Evolutionary conservation across 2,113 vertebrate species (phyloP).

Genomic region (Anser cygnoides): DNA sequence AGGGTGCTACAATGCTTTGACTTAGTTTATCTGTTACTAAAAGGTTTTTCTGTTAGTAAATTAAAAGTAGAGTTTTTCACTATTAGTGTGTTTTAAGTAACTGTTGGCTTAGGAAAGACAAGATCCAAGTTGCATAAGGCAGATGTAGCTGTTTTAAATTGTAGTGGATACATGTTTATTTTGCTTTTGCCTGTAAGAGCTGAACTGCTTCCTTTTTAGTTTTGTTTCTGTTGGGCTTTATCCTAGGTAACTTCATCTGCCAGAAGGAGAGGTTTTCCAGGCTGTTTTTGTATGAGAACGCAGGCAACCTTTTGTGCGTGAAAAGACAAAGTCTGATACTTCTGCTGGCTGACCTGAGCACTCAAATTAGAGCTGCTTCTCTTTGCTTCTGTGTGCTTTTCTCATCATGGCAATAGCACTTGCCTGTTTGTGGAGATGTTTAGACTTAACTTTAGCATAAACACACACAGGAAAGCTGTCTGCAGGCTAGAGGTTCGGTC

Average conservation of each 20-base stretch:
- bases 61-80: not conserved
- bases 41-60: not conserved
- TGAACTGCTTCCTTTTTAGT: not conserved
- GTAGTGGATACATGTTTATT: not conserved
- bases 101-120: not conserved
- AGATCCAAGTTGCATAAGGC: not conserved
- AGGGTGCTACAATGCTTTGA: conserved; percentile 63
- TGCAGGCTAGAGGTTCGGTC: conserved; percentile 1
- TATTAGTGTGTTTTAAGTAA: not conserved
- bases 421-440: not conserved
- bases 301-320: not conserved
- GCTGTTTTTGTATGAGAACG: not conserved
- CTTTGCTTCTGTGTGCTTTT: not conserved
- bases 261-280: not conserved
- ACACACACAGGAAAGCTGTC: conserved; percentile 3
- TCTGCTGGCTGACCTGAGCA: not conserved
- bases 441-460: not conserved
- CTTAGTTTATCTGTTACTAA: not conserved
- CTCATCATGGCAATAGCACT: not conserved
- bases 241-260: not conserved
- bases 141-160: not conserved
- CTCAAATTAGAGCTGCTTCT: not conserved
- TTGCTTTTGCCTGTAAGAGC: not conserved
- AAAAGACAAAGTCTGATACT: not conserved
- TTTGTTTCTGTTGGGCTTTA: conserved; percentile 36